Evolutionary conservation across 2,113 vertebrate species (phyloP), one percentile per base, ranked within the genome.

Genomic region (Percina caprodes): DNA sequence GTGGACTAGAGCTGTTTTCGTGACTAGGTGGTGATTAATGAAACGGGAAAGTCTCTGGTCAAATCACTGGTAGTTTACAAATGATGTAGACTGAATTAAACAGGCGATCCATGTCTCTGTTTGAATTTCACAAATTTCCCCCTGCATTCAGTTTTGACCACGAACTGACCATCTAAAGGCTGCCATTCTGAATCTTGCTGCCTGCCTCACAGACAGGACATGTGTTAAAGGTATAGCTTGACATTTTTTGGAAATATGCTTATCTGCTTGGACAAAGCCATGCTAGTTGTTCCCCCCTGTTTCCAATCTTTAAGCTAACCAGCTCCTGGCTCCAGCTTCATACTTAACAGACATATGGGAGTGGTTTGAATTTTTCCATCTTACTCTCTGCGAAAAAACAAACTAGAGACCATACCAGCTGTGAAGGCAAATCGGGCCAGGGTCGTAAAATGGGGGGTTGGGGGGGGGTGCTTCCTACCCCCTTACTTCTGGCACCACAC

Each of bases 1-100:
- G 45, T 59, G 21, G 68, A 81, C 71, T 56, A 16, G 69, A 87
- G 69, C 58, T 51, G 39, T 76, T 90, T 75, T 42, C 11, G 10
- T 46, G 59, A 61, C 23, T 69, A 30, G 56, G 26, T 49, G 1
- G n/a, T 60, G 52, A 66, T 51, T 59, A 21, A 24, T 63, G 52
- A 77, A 65, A 77, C 19, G 42, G 56, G 11, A 67, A 71, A 62
- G 12, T 67, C 30, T 30, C 30, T 30, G 30, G 30, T 30, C 30
- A 2, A 30, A 62, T 60, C 19, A 33, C 63, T 26, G 5, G 8
- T 45, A 35, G 33, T 65, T 68, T 59, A n/a, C 10, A 78, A 23
- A 69, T 49, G 1, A 77, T 56, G 35, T 24, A 7, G 46, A 67
- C 48, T 73, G 26, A 77, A 77, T 67, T 56, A 49, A 75, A 80